These are phyloP conservation scores for Notodonta dromedarius DNA, from an alignment of 2,888 invertebrate species.

Conservation along the genomic window DNA sequence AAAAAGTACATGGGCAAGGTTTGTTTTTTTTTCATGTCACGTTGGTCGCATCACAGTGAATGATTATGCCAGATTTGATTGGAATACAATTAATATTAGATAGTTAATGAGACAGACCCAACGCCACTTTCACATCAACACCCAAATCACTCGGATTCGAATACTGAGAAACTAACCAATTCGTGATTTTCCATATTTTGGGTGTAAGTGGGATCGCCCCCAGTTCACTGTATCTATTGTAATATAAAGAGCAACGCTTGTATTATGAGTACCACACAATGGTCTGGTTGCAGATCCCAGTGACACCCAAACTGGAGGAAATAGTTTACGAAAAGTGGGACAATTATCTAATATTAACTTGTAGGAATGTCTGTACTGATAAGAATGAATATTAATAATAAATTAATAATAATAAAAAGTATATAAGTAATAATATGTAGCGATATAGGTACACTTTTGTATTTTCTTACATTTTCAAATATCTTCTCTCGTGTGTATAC, in stretches of 20 bases:
- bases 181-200: too few species aligned
- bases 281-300: background rate
- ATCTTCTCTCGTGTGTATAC: background rate
- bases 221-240: too few species aligned
- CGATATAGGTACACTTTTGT: conserved; percentile 19
- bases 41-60: background rate
- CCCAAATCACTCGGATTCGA: too few species aligned
- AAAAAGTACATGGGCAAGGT: too few species aligned
- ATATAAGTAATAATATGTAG: background rate
- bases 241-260: too few species aligned
- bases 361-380: background rate
- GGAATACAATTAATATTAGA: background rate
- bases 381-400: conserved; percentile 1
- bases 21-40: too few species aligned
- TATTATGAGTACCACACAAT: background rate
- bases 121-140: too few species aligned
- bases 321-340: background rate
- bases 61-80: background rate
- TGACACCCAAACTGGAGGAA: background rate
- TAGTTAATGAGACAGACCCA: background rate
- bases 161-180: too few species aligned
- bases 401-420: background rate
- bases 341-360: conserved; percentile 1
- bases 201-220: too few species aligned
- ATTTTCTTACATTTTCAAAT: conserved; percentile 31